Percentiles rank a stretch among this genome's conserved stretches.
phyloP scores from a whole-genome alignment of 2,797 vertebrate genomes.

The Acanthurus leucopareius region DNA sequence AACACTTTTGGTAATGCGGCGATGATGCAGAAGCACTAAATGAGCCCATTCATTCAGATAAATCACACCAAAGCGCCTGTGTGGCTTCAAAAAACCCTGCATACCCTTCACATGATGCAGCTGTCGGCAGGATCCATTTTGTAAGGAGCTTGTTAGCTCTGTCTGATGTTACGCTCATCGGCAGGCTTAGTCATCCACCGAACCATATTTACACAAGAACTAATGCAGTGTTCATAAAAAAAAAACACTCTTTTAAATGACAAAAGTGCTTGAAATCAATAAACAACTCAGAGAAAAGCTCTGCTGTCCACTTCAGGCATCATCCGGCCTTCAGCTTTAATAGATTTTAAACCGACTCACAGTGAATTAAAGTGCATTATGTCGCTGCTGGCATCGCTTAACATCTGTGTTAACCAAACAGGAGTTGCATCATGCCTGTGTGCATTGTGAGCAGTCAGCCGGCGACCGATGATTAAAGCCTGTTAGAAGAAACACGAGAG shows the following conservation, averaged over 20 bases:
- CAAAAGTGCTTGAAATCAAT: neutral
- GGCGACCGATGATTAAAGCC: conserved; percentile 12
- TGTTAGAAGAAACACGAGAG: conserved; percentile 35
- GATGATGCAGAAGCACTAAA: conserved; percentile 24
- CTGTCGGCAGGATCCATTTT: conserved; percentile 43
- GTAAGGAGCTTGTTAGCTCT: conserved; percentile 37
- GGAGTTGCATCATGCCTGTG: neutral
- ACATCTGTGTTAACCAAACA: neutral
- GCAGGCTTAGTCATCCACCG: conserved; percentile 23
- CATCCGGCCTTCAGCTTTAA: too few species aligned
- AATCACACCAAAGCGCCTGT: conserved; percentile 25
- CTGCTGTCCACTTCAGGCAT: too few species aligned
- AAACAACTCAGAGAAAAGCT: neutral
- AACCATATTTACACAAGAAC: neutral
- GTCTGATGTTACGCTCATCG: conserved; percentile 19
- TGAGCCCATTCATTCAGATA: conserved; percentile 39
- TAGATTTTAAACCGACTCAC: too few species aligned
- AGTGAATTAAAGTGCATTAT: too few species aligned
- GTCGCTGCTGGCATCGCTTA: neutral
- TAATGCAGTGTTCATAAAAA: neutral
- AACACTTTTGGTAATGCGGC: conserved; percentile 8
- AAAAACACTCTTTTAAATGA: neutral
- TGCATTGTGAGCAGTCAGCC: neutral
- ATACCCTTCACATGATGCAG: conserved; percentile 18
- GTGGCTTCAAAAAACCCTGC: conserved; percentile 14